Evolutionary conservation across 2,797 vertebrate species (phyloP).

Genomic region (Sebastes glaucus): DNA sequence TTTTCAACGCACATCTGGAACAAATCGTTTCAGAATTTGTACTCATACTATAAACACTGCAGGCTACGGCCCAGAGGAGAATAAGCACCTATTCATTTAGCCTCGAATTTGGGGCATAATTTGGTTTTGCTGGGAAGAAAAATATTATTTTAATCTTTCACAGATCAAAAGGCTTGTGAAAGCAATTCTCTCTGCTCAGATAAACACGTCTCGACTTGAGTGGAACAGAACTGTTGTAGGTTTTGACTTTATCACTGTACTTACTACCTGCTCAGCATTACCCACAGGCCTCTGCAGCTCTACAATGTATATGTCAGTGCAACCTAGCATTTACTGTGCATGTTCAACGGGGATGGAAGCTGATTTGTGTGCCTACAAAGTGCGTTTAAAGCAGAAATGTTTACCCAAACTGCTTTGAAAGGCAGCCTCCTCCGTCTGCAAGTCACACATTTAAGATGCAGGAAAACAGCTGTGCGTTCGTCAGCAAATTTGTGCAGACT

Average conservation of each 20-base stretch:
- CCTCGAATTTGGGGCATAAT: background rate
- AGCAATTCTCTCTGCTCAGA: background rate
- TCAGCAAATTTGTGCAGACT: background rate
- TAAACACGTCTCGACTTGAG: slow-evolving; percentile 20
- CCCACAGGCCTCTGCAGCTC: background rate
- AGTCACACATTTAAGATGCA: background rate
- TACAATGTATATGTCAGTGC: background rate
- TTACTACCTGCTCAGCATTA: background rate
- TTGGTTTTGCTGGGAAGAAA: background rate
- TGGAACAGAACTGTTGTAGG: background rate
- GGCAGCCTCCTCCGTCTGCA: background rate
- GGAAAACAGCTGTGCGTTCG: background rate
- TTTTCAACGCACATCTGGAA: slow-evolving; percentile 51
- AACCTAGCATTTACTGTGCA: background rate
- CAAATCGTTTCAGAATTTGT: slow-evolving; percentile 18
- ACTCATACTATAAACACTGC: background rate
- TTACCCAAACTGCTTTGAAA: background rate
- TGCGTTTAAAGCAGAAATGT: background rate
- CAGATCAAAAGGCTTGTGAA: slow-evolving; percentile 16
- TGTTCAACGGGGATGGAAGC: background rate
- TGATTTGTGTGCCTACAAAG: background rate
- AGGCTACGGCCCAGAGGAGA: background rate
- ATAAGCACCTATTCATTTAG: slow-evolving; percentile 19
- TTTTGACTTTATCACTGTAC: background rate
- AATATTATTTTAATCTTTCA: slow-evolving; percentile 22